Percentiles rank a stretch among this genome's conserved stretches.
These are phyloP conservation scores for Parapsyche elsis DNA, from an alignment of 1,140 invertebrate genomes.

Conservation along the genomic window DNA sequence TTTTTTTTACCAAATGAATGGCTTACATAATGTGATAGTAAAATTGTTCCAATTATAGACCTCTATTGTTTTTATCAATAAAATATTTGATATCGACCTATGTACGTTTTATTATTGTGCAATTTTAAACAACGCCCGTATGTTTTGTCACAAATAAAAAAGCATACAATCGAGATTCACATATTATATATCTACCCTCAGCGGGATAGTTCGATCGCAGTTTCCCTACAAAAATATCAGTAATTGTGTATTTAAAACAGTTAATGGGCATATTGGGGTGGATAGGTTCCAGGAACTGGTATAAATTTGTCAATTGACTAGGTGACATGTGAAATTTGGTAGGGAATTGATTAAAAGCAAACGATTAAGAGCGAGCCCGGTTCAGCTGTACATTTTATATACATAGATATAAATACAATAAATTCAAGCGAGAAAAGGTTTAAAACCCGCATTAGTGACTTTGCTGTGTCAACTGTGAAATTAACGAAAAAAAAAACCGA, in stretches of 20 bases:
- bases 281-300: slow-evolving; percentile 19
- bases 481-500: neutral
- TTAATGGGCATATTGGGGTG: neutral
- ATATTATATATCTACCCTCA: too few species aligned
- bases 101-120: neutral
- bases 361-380: neutral
- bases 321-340: slow-evolving; percentile 15
- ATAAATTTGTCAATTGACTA: slow-evolving; percentile 42
- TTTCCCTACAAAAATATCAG: neutral
- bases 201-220: too few species aligned
- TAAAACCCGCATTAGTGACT: neutral
- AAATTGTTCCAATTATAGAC: too few species aligned
- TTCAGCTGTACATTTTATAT: neutral
- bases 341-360: neutral
- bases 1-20: too few species aligned
- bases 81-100: too few species aligned
- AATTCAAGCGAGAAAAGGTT: neutral
- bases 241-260: slow-evolving; percentile 48
- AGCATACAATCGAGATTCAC: too few species aligned
- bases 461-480: neutral
- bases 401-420: neutral
- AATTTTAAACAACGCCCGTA: slow-evolving; percentile 1
- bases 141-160: neutral
- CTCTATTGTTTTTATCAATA: too few species aligned
- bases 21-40: too few species aligned